Conservation (phyloP, 92 coral and sea anemone genomes). For the Zoanthus sansibaricus region DNA sequence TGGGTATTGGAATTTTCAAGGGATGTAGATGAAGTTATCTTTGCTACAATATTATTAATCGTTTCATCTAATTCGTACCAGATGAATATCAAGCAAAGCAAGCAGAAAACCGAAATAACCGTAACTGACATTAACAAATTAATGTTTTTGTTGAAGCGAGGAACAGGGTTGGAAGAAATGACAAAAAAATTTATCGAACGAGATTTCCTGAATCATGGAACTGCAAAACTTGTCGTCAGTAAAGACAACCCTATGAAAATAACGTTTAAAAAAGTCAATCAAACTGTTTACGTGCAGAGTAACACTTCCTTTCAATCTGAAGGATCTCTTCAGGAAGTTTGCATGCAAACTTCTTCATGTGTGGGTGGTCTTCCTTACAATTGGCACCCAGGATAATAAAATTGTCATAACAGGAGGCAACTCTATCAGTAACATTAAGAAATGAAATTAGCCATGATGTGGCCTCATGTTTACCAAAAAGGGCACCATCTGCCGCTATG, state of each 20-base stretch:
- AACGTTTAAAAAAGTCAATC: conserved; percentile 5
- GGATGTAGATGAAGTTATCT: conserved; percentile 1
- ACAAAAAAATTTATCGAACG: conserved; percentile 1
- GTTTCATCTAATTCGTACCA: conserved; percentile 7
- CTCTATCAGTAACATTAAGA: conserved; percentile 16
- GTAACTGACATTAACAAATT: conserved; percentile 5
- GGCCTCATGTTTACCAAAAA: too few relatives aligned
- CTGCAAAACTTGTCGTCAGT: conserved; percentile 3
- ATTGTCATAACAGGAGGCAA: neutral
- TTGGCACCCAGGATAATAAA: neutral
- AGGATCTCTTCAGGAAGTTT: neutral
- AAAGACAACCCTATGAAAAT: neutral
- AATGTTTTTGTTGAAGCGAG: neutral
- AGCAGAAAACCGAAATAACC: conserved; percentile 4
- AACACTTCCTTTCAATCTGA: too few relatives aligned
- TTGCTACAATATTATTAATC: neutral
- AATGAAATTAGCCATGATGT: too few relatives aligned
- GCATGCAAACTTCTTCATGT: neutral
- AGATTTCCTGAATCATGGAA: neutral
- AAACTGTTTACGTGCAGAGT: neutral
- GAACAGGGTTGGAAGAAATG: neutral
- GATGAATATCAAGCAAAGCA: neutral
- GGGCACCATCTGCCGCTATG: too few relatives aligned
- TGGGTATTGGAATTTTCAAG: neutral
- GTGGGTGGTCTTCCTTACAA: conserved; percentile 12